A percentile compares a stretch with the other conserved stretches of the same genome.
These are phyloP conservation scores for Aspiorhynchus laticeps DNA, from an alignment of 2,113 vertebrate genomes.

Conservation along the genomic window DNA sequence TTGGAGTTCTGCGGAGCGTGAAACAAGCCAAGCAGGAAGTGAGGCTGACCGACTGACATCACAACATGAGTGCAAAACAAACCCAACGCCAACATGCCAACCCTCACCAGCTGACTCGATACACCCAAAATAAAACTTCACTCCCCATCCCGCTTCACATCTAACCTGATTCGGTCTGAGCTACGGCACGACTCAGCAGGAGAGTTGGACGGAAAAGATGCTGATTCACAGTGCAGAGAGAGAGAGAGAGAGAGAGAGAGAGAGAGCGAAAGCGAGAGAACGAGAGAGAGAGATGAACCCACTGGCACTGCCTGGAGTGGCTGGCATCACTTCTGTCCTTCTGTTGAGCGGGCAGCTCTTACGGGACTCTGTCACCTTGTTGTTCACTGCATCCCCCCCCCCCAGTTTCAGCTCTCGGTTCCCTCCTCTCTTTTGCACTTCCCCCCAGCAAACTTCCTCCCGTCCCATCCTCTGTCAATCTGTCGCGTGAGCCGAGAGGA, in stretches of 20 bases:
- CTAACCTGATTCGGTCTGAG: not conserved
- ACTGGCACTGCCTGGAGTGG: constrained; percentile 11
- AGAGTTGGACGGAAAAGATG: constrained; percentile 62
- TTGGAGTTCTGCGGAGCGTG: constrained; percentile 80
- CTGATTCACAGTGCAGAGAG: constrained; percentile 70
- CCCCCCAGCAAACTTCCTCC: not conserved
- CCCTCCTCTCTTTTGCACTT: not conserved
- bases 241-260: constrained; percentile 17
- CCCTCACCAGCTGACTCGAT: not conserved
- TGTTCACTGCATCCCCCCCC: not conserved
- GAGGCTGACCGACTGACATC: constrained; percentile 56
- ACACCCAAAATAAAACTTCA: not conserved
- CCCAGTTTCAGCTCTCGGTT: not conserved
- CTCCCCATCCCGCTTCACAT: not conserved
- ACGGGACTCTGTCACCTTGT: constrained; percentile 21
- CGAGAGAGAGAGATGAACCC: constrained; percentile 34
- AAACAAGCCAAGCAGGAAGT: constrained; percentile 39
- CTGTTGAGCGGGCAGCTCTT: constrained; percentile 31
- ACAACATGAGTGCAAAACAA: constrained; percentile 55
- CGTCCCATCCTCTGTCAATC: not conserved
- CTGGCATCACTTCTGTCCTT: constrained; percentile 35
- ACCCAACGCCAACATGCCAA: constrained; percentile 58
- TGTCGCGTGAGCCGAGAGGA: not conserved
- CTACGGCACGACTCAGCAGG: not conserved
- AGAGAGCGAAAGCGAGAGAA: constrained; percentile 20